These are phyloP conservation scores for Pristionchus exspectatus DNA, from an alignment of 2,888 invertebrate genomes.

Conservation along the genomic window DNA sequence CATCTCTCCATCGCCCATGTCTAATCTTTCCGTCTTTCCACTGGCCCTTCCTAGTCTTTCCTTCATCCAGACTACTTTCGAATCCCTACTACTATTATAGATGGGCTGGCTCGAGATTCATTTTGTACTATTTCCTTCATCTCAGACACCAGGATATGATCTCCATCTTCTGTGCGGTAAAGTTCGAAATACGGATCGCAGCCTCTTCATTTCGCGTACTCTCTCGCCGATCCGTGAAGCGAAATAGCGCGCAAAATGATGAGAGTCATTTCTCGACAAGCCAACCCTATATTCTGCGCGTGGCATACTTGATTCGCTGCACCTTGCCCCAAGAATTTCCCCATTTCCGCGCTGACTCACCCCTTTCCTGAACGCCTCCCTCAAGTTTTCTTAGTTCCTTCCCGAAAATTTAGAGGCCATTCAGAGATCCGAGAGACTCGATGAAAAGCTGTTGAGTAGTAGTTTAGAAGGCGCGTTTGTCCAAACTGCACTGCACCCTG, in stretches of 20 bases:
- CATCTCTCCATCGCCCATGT: background rate
- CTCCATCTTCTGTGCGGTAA: too few species aligned
- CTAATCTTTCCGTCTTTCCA: constrained; percentile 20
- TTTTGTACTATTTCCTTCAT: background rate
- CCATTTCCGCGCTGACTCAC: background rate
- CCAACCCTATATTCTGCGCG: background rate
- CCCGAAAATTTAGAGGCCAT: background rate
- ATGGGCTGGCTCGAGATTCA: background rate
- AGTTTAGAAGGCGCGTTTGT: background rate
- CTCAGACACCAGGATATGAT: too few species aligned
- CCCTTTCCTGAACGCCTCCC: background rate
- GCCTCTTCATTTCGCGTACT: too few species aligned
- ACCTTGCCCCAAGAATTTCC: background rate
- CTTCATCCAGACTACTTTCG: background rate
- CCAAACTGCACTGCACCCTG: background rate
- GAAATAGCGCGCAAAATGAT: too few species aligned
- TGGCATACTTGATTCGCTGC: background rate
- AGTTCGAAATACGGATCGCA: too few species aligned
- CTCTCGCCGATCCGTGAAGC: too few species aligned
- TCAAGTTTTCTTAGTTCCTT: background rate
- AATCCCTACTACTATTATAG: background rate
- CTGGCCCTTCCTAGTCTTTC: background rate
- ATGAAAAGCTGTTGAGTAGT: background rate
- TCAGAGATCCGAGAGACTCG: background rate
- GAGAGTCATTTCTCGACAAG: too few species aligned